Percentiles rank a stretch among this genome's conserved stretches.
Conservation (phyloP, 2,113 vertebrate genomes). For the Myiagra hebetior region DNA sequence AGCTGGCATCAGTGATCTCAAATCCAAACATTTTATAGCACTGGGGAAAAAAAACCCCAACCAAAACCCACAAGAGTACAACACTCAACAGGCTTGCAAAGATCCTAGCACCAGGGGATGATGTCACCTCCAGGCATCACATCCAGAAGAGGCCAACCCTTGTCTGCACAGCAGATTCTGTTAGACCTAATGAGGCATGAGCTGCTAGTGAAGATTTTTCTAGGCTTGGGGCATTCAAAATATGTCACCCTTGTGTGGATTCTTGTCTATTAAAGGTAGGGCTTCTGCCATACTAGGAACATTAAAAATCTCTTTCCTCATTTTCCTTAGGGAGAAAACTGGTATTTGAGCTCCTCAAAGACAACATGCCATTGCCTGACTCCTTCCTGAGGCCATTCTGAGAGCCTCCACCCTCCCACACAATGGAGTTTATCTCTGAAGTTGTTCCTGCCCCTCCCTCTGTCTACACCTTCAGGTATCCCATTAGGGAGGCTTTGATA, state of each 20-base stretch:
- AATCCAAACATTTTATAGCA: not conserved
- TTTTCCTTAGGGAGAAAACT: not conserved
- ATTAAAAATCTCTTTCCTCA: not conserved
- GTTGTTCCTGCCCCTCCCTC: constrained; percentile 36
- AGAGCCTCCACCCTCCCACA: constrained; percentile 24
- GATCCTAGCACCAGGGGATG: not conserved
- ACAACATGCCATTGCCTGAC: constrained; percentile 5
- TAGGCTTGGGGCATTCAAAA: not conserved
- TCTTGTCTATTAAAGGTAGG: not conserved
- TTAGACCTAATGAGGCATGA: not conserved
- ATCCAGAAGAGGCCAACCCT: not conserved
- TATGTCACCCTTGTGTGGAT: not conserved
- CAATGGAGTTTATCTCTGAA: not conserved
- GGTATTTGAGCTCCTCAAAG: not conserved
- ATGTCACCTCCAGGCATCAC: not conserved
- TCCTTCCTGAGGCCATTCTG: not conserved
- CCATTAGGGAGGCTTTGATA: constrained; percentile 4
- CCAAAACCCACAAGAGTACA: not conserved
- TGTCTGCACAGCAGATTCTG: not conserved
- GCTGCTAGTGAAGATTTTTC: not conserved
- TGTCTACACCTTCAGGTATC: constrained; percentile 28
- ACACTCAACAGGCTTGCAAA: not conserved
- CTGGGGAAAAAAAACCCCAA: accelerated
- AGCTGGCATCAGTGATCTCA: not conserved
- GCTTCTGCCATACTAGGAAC: not conserved